These are phyloP conservation scores for Xestia rhomboidea DNA, from an alignment of 2,888 invertebrate genomes.

Conservation along the genomic window DNA sequence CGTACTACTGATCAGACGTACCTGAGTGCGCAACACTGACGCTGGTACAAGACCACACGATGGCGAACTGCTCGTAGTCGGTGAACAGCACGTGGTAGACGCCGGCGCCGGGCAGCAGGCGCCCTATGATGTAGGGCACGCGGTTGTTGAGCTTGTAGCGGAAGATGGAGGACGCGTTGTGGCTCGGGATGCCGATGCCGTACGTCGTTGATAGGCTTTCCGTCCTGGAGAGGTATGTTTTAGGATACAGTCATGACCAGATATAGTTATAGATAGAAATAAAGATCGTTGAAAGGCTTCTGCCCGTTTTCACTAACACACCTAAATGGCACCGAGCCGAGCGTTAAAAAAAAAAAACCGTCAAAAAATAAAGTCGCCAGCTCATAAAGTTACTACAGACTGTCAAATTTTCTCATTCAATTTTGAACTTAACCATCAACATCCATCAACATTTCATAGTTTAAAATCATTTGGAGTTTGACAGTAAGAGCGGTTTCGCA, in stretches of 20 bases:
- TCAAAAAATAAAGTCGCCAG: too few relatives aligned
- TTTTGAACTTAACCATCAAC: too few relatives aligned
- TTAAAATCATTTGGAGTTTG: too few relatives aligned
- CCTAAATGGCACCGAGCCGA: background rate
- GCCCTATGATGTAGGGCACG: slow-evolving; percentile 92
- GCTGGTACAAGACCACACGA: slow-evolving; percentile 94
- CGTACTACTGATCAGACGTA: slow-evolving; percentile 67
- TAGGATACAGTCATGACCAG: background rate
- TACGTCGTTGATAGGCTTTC: slow-evolving; percentile 91
- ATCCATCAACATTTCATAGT: too few relatives aligned
- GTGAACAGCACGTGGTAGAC: slow-evolving; percentile 93
- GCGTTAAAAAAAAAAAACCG: background rate
- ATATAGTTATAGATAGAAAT: background rate
- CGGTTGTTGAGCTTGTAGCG: slow-evolving; percentile 91
- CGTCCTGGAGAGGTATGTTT: slow-evolving; percentile 86
- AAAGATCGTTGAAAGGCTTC: background rate
- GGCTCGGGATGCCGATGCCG: slow-evolving; percentile 92
- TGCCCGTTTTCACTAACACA: background rate
- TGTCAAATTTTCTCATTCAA: too few relatives aligned
- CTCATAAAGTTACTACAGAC: too few relatives aligned
- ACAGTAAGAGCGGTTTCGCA: too few relatives aligned
- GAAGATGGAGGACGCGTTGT: slow-evolving; percentile 90
- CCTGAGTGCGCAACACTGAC: slow-evolving; percentile 92
- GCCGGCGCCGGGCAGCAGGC: slow-evolving; percentile 93
- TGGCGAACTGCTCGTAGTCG: slow-evolving; percentile 93